A percentile compares a stretch with the other conserved stretches of the same genome.
phyloP scores from a whole-genome alignment of 2,797 vertebrate species.

The Pachyuromys duprasi region DNA sequence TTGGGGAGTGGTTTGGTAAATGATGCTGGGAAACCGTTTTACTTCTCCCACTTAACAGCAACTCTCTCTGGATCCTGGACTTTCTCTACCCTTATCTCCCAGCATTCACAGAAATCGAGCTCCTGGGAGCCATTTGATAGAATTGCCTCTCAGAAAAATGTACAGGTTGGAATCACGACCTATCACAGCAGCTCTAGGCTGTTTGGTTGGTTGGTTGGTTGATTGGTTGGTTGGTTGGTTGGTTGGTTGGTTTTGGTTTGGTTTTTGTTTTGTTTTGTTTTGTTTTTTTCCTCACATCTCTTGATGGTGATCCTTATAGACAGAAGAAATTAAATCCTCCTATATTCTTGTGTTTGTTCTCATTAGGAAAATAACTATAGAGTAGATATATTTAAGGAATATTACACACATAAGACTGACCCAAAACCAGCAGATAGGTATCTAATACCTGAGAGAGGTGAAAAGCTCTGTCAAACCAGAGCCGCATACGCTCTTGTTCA shows the following conservation, averaged over 20 bases:
- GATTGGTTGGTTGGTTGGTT: neutral
- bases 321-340: neutral
- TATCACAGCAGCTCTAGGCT: neutral
- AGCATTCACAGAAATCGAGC: neutral
- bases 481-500: neutral
- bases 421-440: neutral
- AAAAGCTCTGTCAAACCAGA: neutral
- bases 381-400: neutral
- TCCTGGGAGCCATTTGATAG: neutral
- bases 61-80: neutral
- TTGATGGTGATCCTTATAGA: neutral
- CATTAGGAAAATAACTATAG: constrained; percentile 5
- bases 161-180: neutral
- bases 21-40: neutral
- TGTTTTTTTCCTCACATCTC: neutral
- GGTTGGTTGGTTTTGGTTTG: neutral
- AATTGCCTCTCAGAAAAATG: neutral
- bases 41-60: neutral
- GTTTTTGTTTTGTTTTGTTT: neutral
- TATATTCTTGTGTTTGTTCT: neutral
- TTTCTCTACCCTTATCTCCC: neutral
- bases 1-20: neutral
- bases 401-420: neutral
- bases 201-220: neutral
- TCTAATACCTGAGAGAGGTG: accelerated